These are phyloP conservation scores for Limnephilus auricula DNA, from an alignment of 2,888 invertebrate species.

Conservation along the genomic window DNA sequence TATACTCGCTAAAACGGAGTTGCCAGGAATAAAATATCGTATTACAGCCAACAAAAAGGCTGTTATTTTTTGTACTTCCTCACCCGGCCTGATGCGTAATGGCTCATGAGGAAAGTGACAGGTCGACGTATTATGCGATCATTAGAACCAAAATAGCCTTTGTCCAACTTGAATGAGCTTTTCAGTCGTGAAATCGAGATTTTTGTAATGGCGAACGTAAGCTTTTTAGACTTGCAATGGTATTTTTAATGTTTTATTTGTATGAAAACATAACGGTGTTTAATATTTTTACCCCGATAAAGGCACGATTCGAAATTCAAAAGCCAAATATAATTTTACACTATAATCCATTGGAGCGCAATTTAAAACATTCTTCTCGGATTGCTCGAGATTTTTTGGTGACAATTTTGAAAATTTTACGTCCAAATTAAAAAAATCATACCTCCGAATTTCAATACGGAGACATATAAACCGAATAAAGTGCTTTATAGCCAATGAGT, in stretches of 20 bases:
- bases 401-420: no score
- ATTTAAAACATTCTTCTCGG: no score
- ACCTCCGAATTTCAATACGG: no score
- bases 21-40: slow-evolving; percentile 41
- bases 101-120: slow-evolving; percentile 9
- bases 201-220: slow-evolving; percentile 34
- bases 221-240: background rate
- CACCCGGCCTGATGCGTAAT: background rate
- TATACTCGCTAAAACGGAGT: background rate
- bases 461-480: no score
- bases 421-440: no score
- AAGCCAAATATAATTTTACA: no score
- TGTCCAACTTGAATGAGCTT: slow-evolving; percentile 12
- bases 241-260: background rate
- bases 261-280: background rate
- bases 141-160: slow-evolving; percentile 53
- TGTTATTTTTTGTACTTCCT: slow-evolving; percentile 48
- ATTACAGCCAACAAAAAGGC: slow-evolving; percentile 51
- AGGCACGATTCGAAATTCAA: no score
- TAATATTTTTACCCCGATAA: background rate
- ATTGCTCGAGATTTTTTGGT: no score
- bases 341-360: no score
- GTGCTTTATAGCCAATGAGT: no score
- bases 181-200: slow-evolving; percentile 31
- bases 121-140: slow-evolving; percentile 37